Percentiles rank a stretch among this genome's conserved stretches.
These are phyloP conservation scores for Lytechinus pictus DNA, from an alignment of 35 echinoderm and acorn worm genomes.

Conservation along the genomic window DNA sequence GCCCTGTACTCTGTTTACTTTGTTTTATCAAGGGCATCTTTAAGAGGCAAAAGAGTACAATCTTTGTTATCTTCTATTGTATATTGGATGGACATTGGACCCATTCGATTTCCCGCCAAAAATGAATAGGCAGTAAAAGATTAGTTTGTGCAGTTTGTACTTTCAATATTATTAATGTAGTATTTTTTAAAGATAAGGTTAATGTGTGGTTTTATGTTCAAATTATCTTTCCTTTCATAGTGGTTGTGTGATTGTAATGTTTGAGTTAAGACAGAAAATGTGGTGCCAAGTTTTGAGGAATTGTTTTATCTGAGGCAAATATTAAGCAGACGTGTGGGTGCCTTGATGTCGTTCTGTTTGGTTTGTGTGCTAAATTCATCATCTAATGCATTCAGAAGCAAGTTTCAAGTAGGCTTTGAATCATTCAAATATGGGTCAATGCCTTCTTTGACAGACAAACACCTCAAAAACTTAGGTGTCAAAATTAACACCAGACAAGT, in stretches of 20 bases:
- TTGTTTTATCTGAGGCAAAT: not conserved
- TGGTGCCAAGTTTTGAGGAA: not conserved
- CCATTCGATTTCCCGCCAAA: constrained; percentile 9
- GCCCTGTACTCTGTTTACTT: not conserved
- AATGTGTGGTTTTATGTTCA: not conserved
- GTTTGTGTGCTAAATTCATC: not conserved
- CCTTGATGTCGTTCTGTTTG: not conserved
- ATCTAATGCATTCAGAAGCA: not conserved
- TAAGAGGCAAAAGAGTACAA: not conserved
- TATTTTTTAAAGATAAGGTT: constrained; percentile 1
- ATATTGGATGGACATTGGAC: not conserved
- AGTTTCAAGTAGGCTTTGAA: too few species aligned
- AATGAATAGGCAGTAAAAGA: not conserved
- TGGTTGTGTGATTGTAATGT: not conserved
- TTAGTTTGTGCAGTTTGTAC: not conserved
- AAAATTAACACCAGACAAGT: too few species aligned
- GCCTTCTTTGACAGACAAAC: too few species aligned
- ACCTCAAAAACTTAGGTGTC: too few species aligned
- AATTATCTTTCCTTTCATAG: not conserved
- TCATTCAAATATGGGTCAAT: too few species aligned
- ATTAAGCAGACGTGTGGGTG: not conserved
- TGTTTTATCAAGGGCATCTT: not conserved
- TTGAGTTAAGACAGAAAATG: not conserved
- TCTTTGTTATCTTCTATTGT: not conserved
- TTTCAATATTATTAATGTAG: not conserved